Evolutionary conservation across 64 coral and sea anemone species (phyloP).

Genomic region (Montipora foliosa): DNA sequence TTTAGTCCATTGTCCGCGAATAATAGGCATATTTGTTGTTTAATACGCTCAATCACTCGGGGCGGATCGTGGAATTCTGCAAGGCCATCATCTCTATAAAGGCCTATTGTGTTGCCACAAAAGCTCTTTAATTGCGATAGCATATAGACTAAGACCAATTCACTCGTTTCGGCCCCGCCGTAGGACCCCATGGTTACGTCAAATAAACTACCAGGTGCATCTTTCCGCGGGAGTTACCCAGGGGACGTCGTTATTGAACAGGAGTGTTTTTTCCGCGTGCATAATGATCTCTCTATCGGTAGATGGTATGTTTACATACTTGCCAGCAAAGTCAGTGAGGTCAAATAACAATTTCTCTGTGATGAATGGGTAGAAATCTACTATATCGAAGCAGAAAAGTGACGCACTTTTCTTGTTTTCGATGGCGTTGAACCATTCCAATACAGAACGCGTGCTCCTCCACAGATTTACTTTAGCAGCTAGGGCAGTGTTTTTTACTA

Average conservation of each 20-base stretch:
- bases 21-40: conserved; percentile 2
- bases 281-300: too few relatives aligned
- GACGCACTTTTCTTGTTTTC: neutral
- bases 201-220: neutral
- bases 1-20: conserved; percentile 1
- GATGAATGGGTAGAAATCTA: conserved; percentile 26
- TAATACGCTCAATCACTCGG: too few relatives aligned
- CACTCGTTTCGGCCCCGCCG: neutral
- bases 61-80: too few relatives aligned
- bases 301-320: neutral
- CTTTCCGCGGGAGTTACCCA: neutral
- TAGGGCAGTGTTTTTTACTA: neutral
- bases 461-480: conserved; percentile 11
- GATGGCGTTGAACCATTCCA: neutral
- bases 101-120: conserved; percentile 7
- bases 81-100: neutral
- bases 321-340: neutral
- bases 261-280: neutral
- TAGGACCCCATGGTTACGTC: neutral
- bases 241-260: neutral
- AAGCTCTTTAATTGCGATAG: neutral
- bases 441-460: conserved; percentile 15
- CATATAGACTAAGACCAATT: conserved; percentile 9
- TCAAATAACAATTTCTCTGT: neutral
- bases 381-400: neutral